A percentile compares a stretch with the other conserved stretches of the same genome.
phyloP scores from a whole-genome alignment of 2,797 vertebrate species.

The Aldrovandia affinis region DNA sequence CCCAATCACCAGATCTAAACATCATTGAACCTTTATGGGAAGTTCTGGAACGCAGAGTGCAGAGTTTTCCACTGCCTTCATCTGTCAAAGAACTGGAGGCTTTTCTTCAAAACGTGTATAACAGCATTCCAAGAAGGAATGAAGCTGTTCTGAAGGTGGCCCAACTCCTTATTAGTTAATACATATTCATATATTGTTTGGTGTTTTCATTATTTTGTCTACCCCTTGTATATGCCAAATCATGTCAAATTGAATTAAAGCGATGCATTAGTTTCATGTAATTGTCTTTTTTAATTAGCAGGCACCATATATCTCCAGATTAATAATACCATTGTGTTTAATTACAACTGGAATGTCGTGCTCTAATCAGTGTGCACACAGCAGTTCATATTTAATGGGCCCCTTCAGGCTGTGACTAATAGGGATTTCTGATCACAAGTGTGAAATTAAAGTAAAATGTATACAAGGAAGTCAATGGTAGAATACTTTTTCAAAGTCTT shows the following conservation, averaged over 20 bases:
- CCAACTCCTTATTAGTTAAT: too few relatives aligned
- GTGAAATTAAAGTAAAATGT: conserved; percentile 22
- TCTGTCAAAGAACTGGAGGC: too few relatives aligned
- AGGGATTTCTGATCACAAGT: conserved; percentile 13
- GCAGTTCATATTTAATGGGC: conserved; percentile 34
- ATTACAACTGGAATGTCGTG: conserved; percentile 37
- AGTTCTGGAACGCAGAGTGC: too few relatives aligned
- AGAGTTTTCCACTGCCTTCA: too few relatives aligned
- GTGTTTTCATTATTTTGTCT: too few relatives aligned
- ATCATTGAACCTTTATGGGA: too few relatives aligned
- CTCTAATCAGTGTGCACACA: background rate
- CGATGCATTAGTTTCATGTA: background rate
- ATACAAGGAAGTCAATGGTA: background rate
- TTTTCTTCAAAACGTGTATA: too few relatives aligned
- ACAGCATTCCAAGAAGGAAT: too few relatives aligned
- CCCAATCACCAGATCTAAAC: too few relatives aligned
- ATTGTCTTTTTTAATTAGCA: background rate
- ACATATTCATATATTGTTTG: too few relatives aligned
- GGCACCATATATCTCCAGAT: conserved; percentile 29
- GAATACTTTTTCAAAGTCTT: background rate
- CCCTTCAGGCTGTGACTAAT: conserved; percentile 24
- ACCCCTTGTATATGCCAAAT: too few relatives aligned
- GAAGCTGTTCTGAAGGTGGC: too few relatives aligned
- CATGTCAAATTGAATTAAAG: background rate
- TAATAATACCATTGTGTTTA: conserved; percentile 29